These are phyloP conservation scores for Chrysolina haemoptera DNA, from an alignment of 2,888 invertebrate genomes.

Conservation along the genomic window DNA sequence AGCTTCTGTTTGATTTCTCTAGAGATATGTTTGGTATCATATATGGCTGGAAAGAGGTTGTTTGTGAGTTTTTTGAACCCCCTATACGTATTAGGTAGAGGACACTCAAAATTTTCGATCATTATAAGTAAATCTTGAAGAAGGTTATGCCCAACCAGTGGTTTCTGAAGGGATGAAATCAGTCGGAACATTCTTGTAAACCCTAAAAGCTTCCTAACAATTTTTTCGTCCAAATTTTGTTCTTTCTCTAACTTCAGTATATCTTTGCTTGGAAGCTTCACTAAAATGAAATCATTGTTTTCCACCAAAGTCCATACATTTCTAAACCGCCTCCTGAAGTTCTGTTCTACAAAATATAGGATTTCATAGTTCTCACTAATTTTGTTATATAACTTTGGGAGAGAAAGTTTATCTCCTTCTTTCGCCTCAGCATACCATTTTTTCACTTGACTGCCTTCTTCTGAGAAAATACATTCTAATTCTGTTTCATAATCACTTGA, in stretches of 20 bases:
- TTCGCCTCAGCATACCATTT: conserved; percentile 65
- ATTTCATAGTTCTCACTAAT: conserved; percentile 70
- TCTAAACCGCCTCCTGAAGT: conserved; percentile 72
- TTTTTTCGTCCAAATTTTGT: conserved; percentile 70
- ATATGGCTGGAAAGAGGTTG: conserved; percentile 77
- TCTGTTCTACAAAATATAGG: conserved; percentile 75
- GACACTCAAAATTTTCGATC: conserved; percentile 80
- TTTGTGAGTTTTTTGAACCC: conserved; percentile 78
- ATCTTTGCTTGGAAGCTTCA: conserved; percentile 63
- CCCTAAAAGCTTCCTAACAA: conserved; percentile 74
- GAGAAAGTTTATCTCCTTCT: conserved; percentile 57
- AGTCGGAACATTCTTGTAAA: conserved; percentile 79
- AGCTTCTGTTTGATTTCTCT: conserved; percentile 69
- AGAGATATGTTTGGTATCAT: conserved; percentile 83
- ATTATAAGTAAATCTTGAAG: conserved; percentile 80
- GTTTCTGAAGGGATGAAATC: conserved; percentile 76
- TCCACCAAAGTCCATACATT: conserved; percentile 62
- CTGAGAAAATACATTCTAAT: conserved; percentile 59
- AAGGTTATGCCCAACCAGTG: conserved; percentile 84
- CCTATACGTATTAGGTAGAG: conserved; percentile 77
- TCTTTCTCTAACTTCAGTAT: conserved; percentile 61
- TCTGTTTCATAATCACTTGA: conserved; percentile 51
- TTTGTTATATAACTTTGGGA: conserved; percentile 54
- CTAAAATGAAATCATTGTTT: conserved; percentile 64
- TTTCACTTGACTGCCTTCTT: conserved; percentile 61